Conservation (phyloP, 2,113 vertebrate species). For the Saccopteryx leptura region DNA sequence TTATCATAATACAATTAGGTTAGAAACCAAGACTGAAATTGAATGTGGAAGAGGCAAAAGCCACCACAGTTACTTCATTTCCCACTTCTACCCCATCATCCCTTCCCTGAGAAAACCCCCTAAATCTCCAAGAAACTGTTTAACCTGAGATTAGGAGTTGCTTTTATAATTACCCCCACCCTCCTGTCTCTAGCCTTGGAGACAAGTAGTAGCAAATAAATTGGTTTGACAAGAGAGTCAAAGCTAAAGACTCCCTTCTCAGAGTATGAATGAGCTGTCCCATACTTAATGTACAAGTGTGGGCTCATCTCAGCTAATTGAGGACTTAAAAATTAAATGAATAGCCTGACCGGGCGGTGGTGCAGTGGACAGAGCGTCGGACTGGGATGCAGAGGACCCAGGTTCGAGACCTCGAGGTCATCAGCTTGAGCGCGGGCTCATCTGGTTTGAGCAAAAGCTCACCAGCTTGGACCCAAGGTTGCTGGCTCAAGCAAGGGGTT, state of each 20-base stretch:
- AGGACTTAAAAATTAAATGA: slow-evolving; percentile 52
- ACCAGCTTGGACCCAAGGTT: too few species aligned
- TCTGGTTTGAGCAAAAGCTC: too few species aligned
- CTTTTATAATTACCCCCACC: slow-evolving; percentile 30
- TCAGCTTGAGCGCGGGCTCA: too few species aligned
- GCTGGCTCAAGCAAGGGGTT: too few species aligned
- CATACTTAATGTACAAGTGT: not conserved
- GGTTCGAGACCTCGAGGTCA: too few species aligned
- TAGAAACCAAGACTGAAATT: slow-evolving; percentile 60
- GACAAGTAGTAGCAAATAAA: not conserved
- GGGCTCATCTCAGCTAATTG: not conserved
- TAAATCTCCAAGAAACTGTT: slow-evolving; percentile 18
- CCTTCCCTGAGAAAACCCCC: slow-evolving; percentile 33
- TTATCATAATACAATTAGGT: not conserved
- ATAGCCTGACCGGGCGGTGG: not conserved
- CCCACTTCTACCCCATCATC: not conserved
- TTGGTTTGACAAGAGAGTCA: not conserved
- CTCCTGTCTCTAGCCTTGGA: not conserved
- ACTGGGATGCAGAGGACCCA: too few species aligned
- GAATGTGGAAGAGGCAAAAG: slow-evolving; percentile 34
- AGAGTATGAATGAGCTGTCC: not conserved
- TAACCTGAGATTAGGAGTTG: slow-evolving; percentile 14
- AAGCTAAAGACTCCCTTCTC: not conserved
- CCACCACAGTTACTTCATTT: slow-evolving; percentile 28
- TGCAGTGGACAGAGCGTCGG: too few species aligned